phyloP scores from a whole-genome alignment of 2,797 vertebrate species.

The Sebastes flavidus region DNA sequence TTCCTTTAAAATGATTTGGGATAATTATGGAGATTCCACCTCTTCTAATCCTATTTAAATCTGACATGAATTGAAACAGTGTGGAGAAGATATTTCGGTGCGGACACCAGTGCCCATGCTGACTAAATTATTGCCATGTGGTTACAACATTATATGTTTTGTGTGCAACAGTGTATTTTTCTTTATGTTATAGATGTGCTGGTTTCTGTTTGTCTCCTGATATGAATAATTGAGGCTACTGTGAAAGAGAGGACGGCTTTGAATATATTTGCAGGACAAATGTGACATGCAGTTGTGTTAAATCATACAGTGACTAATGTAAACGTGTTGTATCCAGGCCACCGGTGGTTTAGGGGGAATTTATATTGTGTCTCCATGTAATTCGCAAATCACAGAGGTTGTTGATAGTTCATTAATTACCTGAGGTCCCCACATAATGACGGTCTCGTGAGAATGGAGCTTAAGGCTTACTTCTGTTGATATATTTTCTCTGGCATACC shows the following conservation, averaged over 20 bases:
- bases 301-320: slow-evolving; percentile 2
- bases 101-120: neutral
- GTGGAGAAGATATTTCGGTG: neutral
- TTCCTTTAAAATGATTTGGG: neutral
- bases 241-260: neutral
- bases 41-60: neutral
- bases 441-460: slow-evolving; percentile 37
- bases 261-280: neutral
- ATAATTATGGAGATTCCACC: neutral
- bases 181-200: no score
- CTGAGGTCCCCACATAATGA: slow-evolving; percentile 53
- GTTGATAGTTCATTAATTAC: slow-evolving; percentile 60
- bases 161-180: neutral
- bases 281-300: neutral
- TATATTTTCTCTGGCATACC: slow-evolving; percentile 27
- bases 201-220: neutral
- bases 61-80: neutral
- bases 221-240: neutral
- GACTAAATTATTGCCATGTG: neutral
- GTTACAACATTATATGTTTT: neutral
- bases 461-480: slow-evolving; percentile 34
- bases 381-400: slow-evolving; percentile 39
- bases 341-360: neutral
- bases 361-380: neutral
- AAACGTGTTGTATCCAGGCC: neutral